Evolutionary conservation across 2,888 invertebrate species (phyloP), one percentile per base, ranked within the genome.

Genomic region (Neoaliturus tenellus): DNA sequence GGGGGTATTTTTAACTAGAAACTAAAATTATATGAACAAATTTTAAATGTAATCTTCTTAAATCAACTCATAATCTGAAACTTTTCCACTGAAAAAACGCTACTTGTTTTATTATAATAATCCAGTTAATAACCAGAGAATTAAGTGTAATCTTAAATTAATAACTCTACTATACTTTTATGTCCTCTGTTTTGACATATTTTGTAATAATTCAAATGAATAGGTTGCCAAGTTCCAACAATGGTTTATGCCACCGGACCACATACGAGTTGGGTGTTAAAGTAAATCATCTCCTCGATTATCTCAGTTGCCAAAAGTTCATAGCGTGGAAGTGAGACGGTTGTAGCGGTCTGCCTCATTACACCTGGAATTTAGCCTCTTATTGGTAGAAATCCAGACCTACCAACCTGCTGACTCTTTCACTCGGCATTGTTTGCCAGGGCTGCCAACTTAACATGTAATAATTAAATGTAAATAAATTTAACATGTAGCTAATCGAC

Each of bases 261-360:
- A 62, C 25, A 62, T 62, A 31, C 25, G 31, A 62, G 28, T n/a
- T 6, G 8, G 12, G 8, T 62, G 25, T 14, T 17, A 14, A 4
- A 10, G 62, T 62, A 62, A 25, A 62, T 62, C 62, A 62, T 62
- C 62, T 62, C 17, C 62, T 62, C 31, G 62, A 62, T 62, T 62
- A 62, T 25, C 62, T 31, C 25, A 12, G 62, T 62, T 62, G 62
- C 62, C 62, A 62, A 62, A 62, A 62, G 17, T 8, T 62, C 62
- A 62, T 14, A 14, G 28, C 62, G 28, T 62, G 62, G 62, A 62
- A 62, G 31, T 62, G 62, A 62, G 14, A 28, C 28, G 28, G 28
- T 23, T 62, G 62, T 62, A 62, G 4, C 20, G 1, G 17, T 31
- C 23, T 62, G 62, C 62, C 28, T 28, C 62, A 62, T 62, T 62